phyloP scores from a whole-genome alignment of 1,140 invertebrate genomes.

The Lasioglossum baleicum region DNA sequence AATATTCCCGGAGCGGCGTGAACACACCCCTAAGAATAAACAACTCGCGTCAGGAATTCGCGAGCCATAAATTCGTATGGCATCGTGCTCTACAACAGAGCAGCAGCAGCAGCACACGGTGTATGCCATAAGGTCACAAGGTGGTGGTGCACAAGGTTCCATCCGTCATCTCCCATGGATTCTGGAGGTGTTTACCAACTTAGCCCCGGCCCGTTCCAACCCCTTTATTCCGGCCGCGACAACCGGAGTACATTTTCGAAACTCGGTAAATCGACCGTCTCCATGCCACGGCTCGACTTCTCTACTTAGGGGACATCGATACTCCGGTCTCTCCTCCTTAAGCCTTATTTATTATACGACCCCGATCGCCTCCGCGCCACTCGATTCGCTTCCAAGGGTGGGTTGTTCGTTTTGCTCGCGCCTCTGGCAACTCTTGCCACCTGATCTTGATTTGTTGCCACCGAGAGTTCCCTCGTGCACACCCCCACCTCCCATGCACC shows the following conservation, averaged over 20 bases:
- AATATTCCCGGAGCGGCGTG: neutral
- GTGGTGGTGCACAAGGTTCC: too few relatives aligned
- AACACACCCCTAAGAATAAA: neutral
- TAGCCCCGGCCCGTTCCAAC: too few relatives aligned
- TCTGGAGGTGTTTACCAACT: neutral
- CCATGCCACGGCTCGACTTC: neutral
- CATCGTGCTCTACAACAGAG: too few relatives aligned
- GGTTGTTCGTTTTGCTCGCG: neutral
- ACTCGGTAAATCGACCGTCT: slow-evolving; percentile 12
- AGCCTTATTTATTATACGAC: slow-evolving; percentile 41
- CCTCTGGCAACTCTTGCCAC: neutral
- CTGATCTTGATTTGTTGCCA: slow-evolving; percentile 51
- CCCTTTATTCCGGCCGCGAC: too few relatives aligned
- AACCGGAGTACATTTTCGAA: neutral
- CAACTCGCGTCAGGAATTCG: neutral
- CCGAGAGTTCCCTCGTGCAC: too few relatives aligned
- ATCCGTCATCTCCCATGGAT: neutral
- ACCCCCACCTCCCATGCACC: neutral
- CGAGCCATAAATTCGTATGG: neutral
- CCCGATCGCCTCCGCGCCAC: slow-evolving; percentile 1
- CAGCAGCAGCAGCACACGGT: too few relatives aligned
- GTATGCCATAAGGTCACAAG: too few relatives aligned
- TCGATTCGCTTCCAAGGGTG: slow-evolving; percentile 9
- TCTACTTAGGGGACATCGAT: neutral
- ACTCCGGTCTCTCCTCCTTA: neutral